Conservation (phyloP, 2,888 invertebrate genomes). For the Cryptocephalus primarius region DNA sequence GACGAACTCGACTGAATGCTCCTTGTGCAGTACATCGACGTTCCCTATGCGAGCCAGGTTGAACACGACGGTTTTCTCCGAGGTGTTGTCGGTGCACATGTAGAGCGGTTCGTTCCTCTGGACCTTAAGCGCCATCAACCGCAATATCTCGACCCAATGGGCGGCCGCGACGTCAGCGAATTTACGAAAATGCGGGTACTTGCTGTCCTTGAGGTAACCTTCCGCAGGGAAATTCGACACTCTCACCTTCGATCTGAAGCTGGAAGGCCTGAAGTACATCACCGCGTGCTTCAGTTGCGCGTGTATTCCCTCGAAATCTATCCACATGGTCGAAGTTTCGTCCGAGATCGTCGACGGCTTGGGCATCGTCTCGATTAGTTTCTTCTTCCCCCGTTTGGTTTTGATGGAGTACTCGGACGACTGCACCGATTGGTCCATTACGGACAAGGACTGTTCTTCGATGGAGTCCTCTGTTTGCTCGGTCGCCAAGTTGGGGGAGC, state of each 20-base stretch:
- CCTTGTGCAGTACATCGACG: neutral
- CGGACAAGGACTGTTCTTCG: too few relatives aligned
- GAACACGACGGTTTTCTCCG: conserved; percentile 24
- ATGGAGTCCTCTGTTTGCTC: too few relatives aligned
- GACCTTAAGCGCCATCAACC: conserved; percentile 12
- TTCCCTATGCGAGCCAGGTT: conserved; percentile 23
- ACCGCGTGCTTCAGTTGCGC: conserved; percentile 17
- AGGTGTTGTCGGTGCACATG: conserved; percentile 27
- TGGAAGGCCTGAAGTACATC: conserved; percentile 28
- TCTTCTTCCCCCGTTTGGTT: too few relatives aligned
- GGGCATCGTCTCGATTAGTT: too few relatives aligned
- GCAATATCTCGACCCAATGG: conserved; percentile 15
- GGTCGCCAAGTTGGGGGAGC: neutral
- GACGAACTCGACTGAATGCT: neutral
- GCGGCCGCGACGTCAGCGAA: conserved; percentile 1
- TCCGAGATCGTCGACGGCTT: too few relatives aligned
- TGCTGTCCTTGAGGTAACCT: conserved; percentile 3
- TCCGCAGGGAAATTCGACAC: conserved; percentile 19
- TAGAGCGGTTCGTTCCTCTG: conserved; percentile 28
- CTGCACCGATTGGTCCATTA: too few relatives aligned
- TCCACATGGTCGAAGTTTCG: conserved; percentile 16
- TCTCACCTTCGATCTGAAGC: conserved; percentile 19
- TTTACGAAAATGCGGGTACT: neutral
- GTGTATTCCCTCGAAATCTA: conserved; percentile 24
- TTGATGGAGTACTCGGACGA: too few relatives aligned